Base-by-base conservation (phyloP, 2,888 invertebrate genomes). In the Heteromurus nitidus region DNA sequence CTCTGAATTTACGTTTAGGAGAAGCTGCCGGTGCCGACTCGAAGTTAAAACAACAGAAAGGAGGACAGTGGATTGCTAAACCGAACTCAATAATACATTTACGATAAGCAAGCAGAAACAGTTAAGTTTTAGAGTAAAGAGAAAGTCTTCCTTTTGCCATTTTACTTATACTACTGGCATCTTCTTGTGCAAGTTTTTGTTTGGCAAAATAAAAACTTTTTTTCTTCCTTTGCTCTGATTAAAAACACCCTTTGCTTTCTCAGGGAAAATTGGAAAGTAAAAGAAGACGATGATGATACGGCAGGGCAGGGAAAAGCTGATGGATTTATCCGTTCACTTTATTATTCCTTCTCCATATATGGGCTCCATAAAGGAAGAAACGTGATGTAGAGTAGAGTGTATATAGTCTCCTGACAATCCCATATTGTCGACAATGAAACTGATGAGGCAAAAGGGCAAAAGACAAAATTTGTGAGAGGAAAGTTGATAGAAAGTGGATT, bases 171-270 rank as follows among this genome's bases (percentile, higher is more conserved):
- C 36, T 36, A 13, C 13, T 7, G 31, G 36, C 67, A 47, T 44
- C 44, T 60, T 42, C 26, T 64, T 5, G 53, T 24, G 11, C 5
- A 42, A 31, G 36, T 50, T 65, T 28, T 18, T 64, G 26, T 53
- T 60, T 76, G 9, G 42, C 47, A 16, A n/a, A n/a, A n/a, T n/a
- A n/a, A 76, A 75, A 76, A 76, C 76, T 76, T 75, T 76, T n/a
- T n/a, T n/a, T n/a, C n/a, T n/a, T 68, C 76, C 67, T 76, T 76
- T 68, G 60, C 47, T 55, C 60, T 76, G 76, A 76, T 76, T 76
- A 76, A 76, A n/a, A 76, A 76, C 55, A 42, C 55, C 30, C 50
- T 55, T 74, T 65, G 47, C 36, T 13, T 7, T 50, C 11, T 7
- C 50, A 3, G n/a, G n/a, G 36, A 16, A 73, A 72, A 60, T 18